Base-by-base conservation (phyloP, 2,797 vertebrate species). In the Oreonectes daqikongensis region DNA sequence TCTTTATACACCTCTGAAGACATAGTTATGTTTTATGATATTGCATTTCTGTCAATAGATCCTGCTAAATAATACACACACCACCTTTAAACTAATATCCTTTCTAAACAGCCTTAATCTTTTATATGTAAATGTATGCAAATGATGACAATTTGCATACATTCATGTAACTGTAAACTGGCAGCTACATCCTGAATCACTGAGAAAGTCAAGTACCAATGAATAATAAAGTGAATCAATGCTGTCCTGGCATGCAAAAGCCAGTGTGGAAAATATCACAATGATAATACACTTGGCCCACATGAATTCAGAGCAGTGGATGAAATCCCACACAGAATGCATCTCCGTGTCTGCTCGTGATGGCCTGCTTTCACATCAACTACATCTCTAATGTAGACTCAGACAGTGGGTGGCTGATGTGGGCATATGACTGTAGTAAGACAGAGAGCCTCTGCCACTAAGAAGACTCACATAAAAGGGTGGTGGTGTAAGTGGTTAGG, bases 371-470 rank as follows among this genome's bases (percentile, higher is more conserved):
- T 84, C 71, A 71, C 67, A 50, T 57, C 44, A 74, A n/a, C 65
- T 18, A n/a, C 20, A 38, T 38, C 9, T 20, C 32, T 61, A 57
- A 73, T 35, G 46, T 46, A 70, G 44, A 69, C 69, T 82, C 73
- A 73, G 76, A 71, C 70, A 38, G 84, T 81, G 79, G 79, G 80
- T 22, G 69, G 63, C 8, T 63, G 32, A 44, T 69, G 80, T 77
- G 66, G 44, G 57, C 64, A 64, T 69, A 67, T 79, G 79, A 67
- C 72, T 77, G 67, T 48, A 69, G 52, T 77, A 77, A 53, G 32
- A 40, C 63, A 44, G 7, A 69, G 30, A 69, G 65, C 66, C 24
- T 28, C 30, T 40, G 28, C 42, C 30, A 61, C 46, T 8, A 0
- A 20, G 17, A 61, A 60, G 60, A 75, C 38, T 35, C 30, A 5